These are phyloP conservation scores for Dicrurus megarhynchus DNA, from an alignment of 2,113 vertebrate species.

Conservation along the genomic window DNA sequence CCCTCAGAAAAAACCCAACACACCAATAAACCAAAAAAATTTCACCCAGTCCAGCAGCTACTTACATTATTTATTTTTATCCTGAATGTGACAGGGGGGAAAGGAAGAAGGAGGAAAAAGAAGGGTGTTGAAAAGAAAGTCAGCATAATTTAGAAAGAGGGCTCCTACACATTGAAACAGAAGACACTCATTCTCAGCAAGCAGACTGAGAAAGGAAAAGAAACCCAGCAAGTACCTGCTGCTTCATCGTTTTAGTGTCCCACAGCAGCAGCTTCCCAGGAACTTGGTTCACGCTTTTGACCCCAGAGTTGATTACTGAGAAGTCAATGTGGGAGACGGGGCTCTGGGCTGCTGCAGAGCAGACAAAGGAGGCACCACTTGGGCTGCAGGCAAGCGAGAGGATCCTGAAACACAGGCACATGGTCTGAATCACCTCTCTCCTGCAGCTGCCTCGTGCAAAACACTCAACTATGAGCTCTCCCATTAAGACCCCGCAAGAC, in stretches of 20 bases:
- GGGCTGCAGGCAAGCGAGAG: conserved; percentile 94
- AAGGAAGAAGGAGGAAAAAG: neutral
- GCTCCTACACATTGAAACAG: neutral
- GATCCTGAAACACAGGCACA: conserved; percentile 80
- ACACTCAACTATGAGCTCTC: neutral
- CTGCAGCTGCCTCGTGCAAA: neutral
- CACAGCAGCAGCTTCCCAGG: conserved; percentile 90
- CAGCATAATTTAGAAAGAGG: neutral
- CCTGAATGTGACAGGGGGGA: neutral
- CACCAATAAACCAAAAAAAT: neutral
- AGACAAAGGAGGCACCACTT: conserved; percentile 91
- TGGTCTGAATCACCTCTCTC: neutral
- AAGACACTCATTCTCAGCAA: neutral
- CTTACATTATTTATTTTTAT: neutral
- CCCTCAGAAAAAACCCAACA: neutral
- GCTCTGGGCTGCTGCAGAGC: conserved; percentile 86
- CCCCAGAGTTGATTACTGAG: conserved; percentile 34
- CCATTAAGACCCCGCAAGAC: neutral
- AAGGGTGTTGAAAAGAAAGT: neutral
- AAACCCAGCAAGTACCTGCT: conserved; percentile 79
- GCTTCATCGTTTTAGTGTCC: conserved; percentile 98
- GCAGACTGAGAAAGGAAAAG: neutral
- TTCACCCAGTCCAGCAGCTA: neutral
- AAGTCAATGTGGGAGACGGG: conserved; percentile 46
- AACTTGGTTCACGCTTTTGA: conserved; percentile 72